Evolutionary conservation across 2,888 invertebrate species (phyloP).

Genomic region (Clusia tigrina): DNA sequence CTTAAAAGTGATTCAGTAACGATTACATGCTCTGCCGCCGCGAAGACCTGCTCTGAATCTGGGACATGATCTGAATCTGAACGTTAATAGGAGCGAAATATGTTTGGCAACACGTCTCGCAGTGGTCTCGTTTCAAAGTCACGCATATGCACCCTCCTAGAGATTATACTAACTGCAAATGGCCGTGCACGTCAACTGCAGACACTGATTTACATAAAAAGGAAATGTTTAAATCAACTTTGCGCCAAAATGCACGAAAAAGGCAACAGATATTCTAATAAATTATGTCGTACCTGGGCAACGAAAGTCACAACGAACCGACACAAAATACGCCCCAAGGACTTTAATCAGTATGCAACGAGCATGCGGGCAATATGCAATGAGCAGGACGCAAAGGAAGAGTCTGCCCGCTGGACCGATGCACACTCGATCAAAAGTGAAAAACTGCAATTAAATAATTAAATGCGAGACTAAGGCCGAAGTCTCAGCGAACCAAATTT

Average conservation of each 20-base stretch:
- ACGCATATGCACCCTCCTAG: no score
- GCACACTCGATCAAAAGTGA: neutral
- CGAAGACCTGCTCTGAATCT: no score
- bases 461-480: neutral
- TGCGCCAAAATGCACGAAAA: slow-evolving; percentile 4
- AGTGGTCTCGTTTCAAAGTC: no score
- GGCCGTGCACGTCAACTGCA: neutral
- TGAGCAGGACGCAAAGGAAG: neutral
- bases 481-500: neutral
- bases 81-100: no score
- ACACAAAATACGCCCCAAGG: neutral
- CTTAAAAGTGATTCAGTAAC: no score
- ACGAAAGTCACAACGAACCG: no score
- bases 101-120: no score
- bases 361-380: neutral
- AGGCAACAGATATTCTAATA: neutral
- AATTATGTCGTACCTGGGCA: neutral
- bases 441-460: slow-evolving; percentile 8
- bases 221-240: neutral
- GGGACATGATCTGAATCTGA: no score
- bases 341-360: neutral
- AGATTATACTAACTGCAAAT: neutral
- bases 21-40: no score
- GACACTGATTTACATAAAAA: slow-evolving; percentile 6
- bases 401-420: neutral